phyloP scores from a whole-genome alignment of 2,113 vertebrate species.

The Peucedramus taeniatus region DNA sequence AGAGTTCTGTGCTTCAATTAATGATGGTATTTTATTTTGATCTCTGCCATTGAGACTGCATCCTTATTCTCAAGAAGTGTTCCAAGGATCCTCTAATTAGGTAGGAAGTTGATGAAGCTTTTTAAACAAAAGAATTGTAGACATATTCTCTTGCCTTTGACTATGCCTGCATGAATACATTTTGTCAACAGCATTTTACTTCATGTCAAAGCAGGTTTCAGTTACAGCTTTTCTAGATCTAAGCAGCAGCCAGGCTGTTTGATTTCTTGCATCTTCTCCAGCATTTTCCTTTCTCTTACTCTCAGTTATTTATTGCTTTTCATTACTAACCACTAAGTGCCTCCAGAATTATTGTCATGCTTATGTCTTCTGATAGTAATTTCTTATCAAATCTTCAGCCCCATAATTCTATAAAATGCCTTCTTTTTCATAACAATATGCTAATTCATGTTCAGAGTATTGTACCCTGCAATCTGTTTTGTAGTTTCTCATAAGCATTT shows the following conservation, averaged over 20 bases:
- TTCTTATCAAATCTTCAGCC: not conserved
- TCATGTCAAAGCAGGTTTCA: not conserved
- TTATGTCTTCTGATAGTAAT: not conserved
- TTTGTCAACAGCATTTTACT: not conserved
- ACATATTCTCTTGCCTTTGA: not conserved
- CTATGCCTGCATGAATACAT: not conserved
- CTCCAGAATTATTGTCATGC: slow-evolving; percentile 3
- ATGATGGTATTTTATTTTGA: not conserved
- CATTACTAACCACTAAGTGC: not conserved
- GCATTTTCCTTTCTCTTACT: not conserved
- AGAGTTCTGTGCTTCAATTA: not conserved
- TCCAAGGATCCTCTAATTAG: not conserved
- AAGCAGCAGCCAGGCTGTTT: not conserved
- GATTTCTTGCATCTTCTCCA: not conserved
- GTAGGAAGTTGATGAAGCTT: not conserved
- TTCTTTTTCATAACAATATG: slow-evolving; percentile 3
- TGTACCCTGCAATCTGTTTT: not conserved
- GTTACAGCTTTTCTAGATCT: not conserved
- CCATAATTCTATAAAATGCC: not conserved
- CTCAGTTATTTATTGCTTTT: not conserved
- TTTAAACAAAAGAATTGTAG: not conserved
- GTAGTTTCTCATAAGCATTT: not conserved
- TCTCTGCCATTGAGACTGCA: not conserved
- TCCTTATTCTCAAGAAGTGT: not conserved
- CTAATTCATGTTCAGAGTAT: slow-evolving; percentile 27